Percentiles rank a stretch among this genome's conserved stretches.
These are phyloP conservation scores for Platynereis dumerilii DNA, from an alignment of 2,888 invertebrate species.

Conservation along the genomic window DNA sequence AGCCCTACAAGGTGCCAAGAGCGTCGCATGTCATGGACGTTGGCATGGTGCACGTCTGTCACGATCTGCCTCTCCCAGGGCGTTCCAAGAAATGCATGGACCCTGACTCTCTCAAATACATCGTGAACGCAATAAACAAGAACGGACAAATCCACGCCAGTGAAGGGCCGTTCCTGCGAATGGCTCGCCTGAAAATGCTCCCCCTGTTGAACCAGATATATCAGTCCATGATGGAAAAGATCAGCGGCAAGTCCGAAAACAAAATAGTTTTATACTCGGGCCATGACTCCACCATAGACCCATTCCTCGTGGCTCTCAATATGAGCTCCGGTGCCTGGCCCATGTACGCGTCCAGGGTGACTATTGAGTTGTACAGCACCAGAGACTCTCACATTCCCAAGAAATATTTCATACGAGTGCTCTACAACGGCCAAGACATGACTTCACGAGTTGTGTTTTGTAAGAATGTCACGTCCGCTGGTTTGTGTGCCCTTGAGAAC, in stretches of 20 bases:
- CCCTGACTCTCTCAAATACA: slow-evolving; percentile 35
- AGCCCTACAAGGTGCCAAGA: slow-evolving; percentile 69
- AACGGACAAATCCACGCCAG: slow-evolving; percentile 31
- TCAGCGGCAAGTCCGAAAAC: slow-evolving; percentile 62
- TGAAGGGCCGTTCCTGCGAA: slow-evolving; percentile 59
- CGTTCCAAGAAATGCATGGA: slow-evolving; percentile 60
- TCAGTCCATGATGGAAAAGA: slow-evolving; percentile 36
- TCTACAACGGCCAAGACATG: slow-evolving; percentile 75
- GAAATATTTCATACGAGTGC: slow-evolving; percentile 77
- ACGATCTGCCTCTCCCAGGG: slow-evolving; percentile 82
- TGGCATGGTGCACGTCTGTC: slow-evolving; percentile 83
- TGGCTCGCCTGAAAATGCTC: slow-evolving; percentile 74
- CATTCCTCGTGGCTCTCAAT: slow-evolving; percentile 81
- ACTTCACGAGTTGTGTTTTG: slow-evolving; percentile 7
- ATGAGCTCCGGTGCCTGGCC: slow-evolving; percentile 71
- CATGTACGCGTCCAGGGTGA: slow-evolving; percentile 84
- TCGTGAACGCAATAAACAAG: slow-evolving; percentile 44
- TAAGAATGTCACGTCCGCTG: background rate
- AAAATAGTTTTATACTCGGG: slow-evolving; percentile 85
- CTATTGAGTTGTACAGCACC: slow-evolving; percentile 81
- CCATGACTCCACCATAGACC: slow-evolving; percentile 89
- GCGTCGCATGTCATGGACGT: slow-evolving; percentile 81
- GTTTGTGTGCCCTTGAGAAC: background rate
- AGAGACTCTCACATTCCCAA: slow-evolving; percentile 27
- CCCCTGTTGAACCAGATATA: slow-evolving; percentile 83